phyloP scores from a whole-genome alignment of 2,797 vertebrate species.

The Remorina albescens region DNA sequence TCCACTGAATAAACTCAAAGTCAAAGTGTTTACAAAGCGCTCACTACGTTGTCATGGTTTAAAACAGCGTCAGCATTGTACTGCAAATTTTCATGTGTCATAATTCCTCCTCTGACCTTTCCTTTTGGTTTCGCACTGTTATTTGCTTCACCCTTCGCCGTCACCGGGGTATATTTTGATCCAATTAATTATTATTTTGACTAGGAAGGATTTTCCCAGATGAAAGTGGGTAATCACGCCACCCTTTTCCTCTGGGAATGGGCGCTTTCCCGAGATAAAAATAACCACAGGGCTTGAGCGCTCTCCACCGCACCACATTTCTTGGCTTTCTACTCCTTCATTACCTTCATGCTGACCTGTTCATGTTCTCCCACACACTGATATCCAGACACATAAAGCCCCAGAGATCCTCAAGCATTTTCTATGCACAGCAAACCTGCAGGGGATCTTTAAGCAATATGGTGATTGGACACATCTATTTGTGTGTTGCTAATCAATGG shows the following conservation, averaged over 20 bases:
- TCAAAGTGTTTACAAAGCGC: conserved; percentile 52
- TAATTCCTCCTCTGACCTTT: conserved; percentile 65
- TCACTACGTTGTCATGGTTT: conserved; percentile 61
- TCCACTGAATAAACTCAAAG: conserved; percentile 15
- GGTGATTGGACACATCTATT: conserved; percentile 23
- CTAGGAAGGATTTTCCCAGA: conserved; percentile 86
- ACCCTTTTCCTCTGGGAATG: conserved; percentile 90
- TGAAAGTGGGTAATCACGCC: conserved; percentile 86
- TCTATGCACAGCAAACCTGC: conserved; percentile 45
- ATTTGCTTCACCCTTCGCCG: conserved; percentile 76
- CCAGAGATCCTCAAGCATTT: conserved; percentile 46
- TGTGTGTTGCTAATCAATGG: conserved; percentile 40
- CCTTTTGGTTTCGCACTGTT: conserved; percentile 65
- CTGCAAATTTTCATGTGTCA: conserved; percentile 61
- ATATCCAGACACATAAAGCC: conserved; percentile 77
- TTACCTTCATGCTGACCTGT: conserved; percentile 85
- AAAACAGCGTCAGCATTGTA: conserved; percentile 55
- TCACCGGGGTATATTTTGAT: conserved; percentile 83
- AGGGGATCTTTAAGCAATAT: conserved; percentile 27
- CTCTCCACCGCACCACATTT: conserved; percentile 78
- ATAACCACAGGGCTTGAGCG: conserved; percentile 81
- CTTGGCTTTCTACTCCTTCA: conserved; percentile 83
- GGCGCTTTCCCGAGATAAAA: conserved; percentile 87
- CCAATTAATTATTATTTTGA: conserved; percentile 91
- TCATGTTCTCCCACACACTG: conserved; percentile 77